phyloP scores from a whole-genome alignment of 2,797 vertebrate genomes.

The Thaleichthys pacificus region DNA sequence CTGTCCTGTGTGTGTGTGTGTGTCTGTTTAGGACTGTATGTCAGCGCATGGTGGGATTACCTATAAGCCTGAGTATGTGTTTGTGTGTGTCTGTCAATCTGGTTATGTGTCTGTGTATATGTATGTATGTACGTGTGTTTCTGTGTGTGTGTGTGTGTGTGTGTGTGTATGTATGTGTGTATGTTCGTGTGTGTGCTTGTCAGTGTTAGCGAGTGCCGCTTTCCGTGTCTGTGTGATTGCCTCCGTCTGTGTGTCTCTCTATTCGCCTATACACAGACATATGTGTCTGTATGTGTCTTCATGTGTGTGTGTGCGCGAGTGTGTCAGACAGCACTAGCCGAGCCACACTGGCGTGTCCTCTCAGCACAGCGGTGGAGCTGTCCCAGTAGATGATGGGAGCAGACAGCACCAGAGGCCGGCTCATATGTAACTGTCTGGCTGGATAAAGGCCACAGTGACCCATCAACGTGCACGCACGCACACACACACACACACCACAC shows the following conservation, averaged over 20 bases:
- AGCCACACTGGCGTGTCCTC: background rate
- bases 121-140: background rate
- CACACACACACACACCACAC: slow-evolving; percentile 3
- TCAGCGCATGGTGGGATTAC: background rate
- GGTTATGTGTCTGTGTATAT: background rate
- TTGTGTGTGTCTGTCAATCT: background rate
- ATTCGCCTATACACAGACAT: background rate
- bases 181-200: background rate
- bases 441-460: slow-evolving; percentile 30
- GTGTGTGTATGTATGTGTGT: background rate
- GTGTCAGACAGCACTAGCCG: background rate
- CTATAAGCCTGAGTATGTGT: background rate
- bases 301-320: background rate
- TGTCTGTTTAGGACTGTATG: background rate
- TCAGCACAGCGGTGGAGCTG: background rate
- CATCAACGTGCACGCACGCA: slow-evolving; percentile 9
- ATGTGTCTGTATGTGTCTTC: background rate
- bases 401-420: slow-evolving; percentile 36
- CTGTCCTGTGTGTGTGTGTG: slow-evolving; percentile 15
- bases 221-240: background rate
- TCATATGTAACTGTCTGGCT: slow-evolving; percentile 50
- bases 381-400: slow-evolving; percentile 32
- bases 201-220: background rate
- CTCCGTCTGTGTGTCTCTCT: slow-evolving; percentile 10
- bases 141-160: background rate